phyloP scores from a whole-genome alignment of 1,140 invertebrate species.

The Diachasmimorpha longicaudata region DNA sequence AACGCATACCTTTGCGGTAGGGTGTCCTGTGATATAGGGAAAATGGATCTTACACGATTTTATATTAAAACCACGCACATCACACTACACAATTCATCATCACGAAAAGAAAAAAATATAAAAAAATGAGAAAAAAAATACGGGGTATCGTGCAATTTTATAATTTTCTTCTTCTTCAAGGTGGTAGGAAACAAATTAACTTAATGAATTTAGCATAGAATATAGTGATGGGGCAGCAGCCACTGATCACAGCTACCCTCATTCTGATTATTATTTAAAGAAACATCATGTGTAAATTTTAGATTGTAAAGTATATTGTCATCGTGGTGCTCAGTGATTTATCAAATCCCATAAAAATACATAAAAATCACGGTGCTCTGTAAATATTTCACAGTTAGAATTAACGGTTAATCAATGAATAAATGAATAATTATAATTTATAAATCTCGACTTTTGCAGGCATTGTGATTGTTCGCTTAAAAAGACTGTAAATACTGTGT shows the following conservation, averaged over 20 bases:
- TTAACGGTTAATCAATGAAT: conserved; percentile 11
- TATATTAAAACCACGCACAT: background rate
- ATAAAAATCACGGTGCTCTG: conserved; percentile 11
- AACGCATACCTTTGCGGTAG: conserved; percentile 51
- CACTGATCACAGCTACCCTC: background rate
- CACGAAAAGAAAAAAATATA: background rate
- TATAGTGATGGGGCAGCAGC: background rate
- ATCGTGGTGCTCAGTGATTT: background rate
- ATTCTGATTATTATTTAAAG: background rate
- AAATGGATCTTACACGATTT: conserved; percentile 28
- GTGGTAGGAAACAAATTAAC: conserved; percentile 28
- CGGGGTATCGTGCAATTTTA: conserved; percentile 37
- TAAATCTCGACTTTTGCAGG: background rate
- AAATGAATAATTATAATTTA: background rate
- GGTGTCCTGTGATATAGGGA: conserved; percentile 62
- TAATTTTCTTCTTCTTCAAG: conserved; percentile 22
- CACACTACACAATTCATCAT: conserved; percentile 21
- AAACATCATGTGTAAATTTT: background rate
- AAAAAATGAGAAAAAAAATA: conserved; percentile 18
- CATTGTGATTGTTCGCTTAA: background rate
- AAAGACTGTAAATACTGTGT: conserved; percentile 9
- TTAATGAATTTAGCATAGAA: background rate
- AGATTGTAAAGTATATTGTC: background rate
- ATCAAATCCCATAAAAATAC: background rate
- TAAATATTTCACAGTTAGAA: background rate